A percentile compares a stretch with the other conserved stretches of the same genome.
Conservation (phyloP, 2,888 invertebrate species). For the Silvanus unidentatus region DNA sequence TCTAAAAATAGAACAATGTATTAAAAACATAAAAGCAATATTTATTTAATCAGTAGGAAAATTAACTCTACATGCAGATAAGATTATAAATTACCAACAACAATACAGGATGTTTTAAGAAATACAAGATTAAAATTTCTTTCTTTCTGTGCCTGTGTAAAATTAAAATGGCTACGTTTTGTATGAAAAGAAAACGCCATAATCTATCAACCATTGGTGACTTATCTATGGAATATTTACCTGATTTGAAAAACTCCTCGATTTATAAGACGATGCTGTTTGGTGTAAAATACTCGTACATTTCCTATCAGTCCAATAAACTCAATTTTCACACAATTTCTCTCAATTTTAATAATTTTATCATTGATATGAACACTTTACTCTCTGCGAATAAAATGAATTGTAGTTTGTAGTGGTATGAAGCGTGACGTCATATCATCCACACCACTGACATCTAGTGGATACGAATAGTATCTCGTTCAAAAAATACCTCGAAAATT, state of each 20-base stretch:
- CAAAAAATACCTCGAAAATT: no score
- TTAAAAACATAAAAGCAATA: background rate
- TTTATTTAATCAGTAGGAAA: background rate
- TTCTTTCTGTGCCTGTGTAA: constrained; percentile 4
- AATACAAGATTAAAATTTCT: constrained; percentile 15
- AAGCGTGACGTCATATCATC: no score
- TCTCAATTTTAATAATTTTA: constrained; percentile 18
- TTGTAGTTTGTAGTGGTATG: constrained; percentile 11
- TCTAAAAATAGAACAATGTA: constrained; percentile 6
- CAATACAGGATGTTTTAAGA: constrained; percentile 14
- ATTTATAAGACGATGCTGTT: background rate
- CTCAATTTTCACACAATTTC: constrained; percentile 17
- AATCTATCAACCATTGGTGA: constrained; percentile 4
- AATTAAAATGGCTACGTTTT: constrained; percentile 27
- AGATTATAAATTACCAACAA: background rate
- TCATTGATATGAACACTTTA: constrained; percentile 30
- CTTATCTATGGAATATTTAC: constrained; percentile 20
- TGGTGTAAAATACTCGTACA: constrained; percentile 21
- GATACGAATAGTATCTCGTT: no score
- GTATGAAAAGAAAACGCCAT: constrained; percentile 10
- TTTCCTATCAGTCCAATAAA: constrained; percentile 20
- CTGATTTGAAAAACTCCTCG: constrained; percentile 22
- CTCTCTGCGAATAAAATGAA: constrained; percentile 33
- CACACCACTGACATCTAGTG: no score
- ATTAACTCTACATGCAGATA: background rate